Percentiles rank a stretch among this genome's conserved stretches.
Conservation (phyloP, 2,113 vertebrate species). For the Myanophis thanlyinensis region DNA sequence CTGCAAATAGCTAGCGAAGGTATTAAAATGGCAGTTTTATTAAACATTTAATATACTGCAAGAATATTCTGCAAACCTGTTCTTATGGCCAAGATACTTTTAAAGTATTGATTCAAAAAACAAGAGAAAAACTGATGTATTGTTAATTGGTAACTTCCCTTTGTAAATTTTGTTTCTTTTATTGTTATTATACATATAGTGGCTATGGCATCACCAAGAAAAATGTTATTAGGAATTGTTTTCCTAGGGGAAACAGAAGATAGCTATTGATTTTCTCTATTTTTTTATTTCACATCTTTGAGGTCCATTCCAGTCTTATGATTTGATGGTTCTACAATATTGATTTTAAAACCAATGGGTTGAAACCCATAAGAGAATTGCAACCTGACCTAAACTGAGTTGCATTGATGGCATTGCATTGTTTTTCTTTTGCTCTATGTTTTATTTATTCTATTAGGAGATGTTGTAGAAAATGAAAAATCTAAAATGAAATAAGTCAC, state of each 20-base stretch:
- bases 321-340: not conserved
- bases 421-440: not conserved
- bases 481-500: not conserved
- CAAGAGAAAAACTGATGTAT: not conserved
- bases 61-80: not conserved
- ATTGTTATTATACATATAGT: not conserved
- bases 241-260: not conserved
- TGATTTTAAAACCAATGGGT: not conserved
- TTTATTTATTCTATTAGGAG: not conserved
- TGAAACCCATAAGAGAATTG: not conserved
- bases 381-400: not conserved
- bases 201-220: not conserved
- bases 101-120: not conserved
- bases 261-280: too few relatives aligned
- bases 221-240: not conserved
- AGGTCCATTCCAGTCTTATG: not conserved
- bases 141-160: not conserved
- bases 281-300: not conserved
- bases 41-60: not conserved
- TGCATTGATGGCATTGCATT: not conserved
- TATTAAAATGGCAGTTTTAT: not conserved
- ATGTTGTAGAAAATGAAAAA: not conserved
- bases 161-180: not conserved
- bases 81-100: not conserved
- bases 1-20: not conserved